Conservation (phyloP, 2,797 vertebrate species). For the Peromyscus eremicus region DNA sequence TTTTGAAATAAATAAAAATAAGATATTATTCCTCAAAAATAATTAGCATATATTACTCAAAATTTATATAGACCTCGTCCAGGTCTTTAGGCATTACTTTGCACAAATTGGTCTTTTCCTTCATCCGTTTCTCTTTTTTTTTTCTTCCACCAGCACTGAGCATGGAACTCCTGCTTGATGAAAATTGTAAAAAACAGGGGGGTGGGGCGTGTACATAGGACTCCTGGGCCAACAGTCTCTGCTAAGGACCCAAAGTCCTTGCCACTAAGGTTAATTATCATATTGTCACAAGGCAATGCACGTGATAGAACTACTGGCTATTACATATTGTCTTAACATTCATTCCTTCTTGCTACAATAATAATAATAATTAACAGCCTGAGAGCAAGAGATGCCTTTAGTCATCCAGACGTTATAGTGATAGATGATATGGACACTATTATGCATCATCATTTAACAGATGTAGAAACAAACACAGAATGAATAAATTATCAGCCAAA, state of each 20-base stretch:
- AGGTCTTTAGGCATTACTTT: not conserved
- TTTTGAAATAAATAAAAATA: slow-evolving; percentile 81
- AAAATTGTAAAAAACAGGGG: not conserved
- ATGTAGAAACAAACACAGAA: not conserved
- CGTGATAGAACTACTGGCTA: not conserved
- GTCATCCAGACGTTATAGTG: not conserved
- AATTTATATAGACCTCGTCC: not conserved
- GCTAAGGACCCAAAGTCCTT: not conserved
- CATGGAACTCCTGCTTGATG: not conserved
- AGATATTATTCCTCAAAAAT: slow-evolving; percentile 72
- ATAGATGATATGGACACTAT: not conserved
- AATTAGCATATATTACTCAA: slow-evolving; percentile 69
- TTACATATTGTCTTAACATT: not conserved
- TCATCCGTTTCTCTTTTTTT: not conserved
- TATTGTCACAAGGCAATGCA: not conserved
- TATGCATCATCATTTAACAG: not conserved
- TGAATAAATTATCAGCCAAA: slow-evolving; percentile 26
- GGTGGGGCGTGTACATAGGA: not conserved
- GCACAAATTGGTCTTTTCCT: not conserved
- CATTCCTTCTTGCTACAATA: not conserved
- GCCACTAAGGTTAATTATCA: not conserved
- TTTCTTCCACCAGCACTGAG: not conserved
- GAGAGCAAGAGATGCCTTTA: not conserved
- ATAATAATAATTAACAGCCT: not conserved
- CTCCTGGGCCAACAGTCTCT: not conserved